Percentiles rank a stretch among this genome's conserved stretches.
Evolutionary conservation across 2,888 invertebrate species (phyloP).

Genomic region (Sinodicranocentrus sp.): DNA sequence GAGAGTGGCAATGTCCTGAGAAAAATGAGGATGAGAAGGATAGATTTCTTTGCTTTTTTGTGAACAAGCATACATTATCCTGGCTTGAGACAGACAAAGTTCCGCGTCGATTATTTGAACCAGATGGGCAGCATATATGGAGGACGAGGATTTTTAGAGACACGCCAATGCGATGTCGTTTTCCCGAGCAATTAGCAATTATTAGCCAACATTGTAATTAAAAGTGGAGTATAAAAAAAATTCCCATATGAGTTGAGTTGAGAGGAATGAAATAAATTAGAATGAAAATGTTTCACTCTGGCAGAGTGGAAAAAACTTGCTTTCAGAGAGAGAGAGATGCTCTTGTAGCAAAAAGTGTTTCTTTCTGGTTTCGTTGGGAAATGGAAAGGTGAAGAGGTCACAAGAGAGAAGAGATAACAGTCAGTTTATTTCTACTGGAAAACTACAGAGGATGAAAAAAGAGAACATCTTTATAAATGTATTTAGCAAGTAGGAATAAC

Average conservation of each 20-base stretch:
- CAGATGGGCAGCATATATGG: constrained; percentile 2
- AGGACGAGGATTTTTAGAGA: neutral
- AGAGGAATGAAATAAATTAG: neutral
- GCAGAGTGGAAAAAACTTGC: neutral
- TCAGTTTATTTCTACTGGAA: neutral
- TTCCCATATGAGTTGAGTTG: neutral
- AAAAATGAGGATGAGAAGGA: no score
- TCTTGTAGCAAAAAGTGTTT: neutral
- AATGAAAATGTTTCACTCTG: neutral
- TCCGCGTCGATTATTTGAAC: constrained; percentile 43
- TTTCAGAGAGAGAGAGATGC: neutral
- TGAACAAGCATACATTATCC: neutral
- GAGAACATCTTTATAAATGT: neutral
- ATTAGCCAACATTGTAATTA: constrained; percentile 27
- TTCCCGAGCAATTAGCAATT: constrained; percentile 28
- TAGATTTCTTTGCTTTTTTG: neutral
- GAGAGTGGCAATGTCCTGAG: no score
- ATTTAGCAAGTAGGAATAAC: neutral
- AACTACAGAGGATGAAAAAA: neutral
- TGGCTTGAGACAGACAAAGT: neutral
- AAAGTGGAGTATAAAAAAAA: neutral
- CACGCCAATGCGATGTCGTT: constrained; percentile 39
- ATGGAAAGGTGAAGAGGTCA: constrained; percentile 25
- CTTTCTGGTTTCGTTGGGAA: constrained; percentile 27
- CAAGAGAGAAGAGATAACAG: neutral